A percentile compares a stretch with the other conserved stretches of the same genome.
Evolutionary conservation across 1,140 invertebrate genomes (phyloP).

Genomic region (Helicoverpa zea): DNA sequence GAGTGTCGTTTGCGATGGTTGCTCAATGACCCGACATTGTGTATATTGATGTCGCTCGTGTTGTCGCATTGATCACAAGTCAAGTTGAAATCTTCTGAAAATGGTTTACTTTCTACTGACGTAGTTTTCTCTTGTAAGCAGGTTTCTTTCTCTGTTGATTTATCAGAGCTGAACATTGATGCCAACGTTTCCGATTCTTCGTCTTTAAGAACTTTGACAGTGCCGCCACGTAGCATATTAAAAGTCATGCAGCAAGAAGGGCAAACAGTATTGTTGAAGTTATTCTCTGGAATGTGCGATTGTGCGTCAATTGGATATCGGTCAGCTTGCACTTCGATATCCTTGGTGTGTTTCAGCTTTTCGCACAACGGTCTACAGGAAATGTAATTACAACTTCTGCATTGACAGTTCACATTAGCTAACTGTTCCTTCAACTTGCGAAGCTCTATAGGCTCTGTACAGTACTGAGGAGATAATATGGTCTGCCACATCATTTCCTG

Average conservation of each 20-base stretch:
- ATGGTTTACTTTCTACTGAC: slow-evolving; percentile 50
- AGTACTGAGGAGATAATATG: slow-evolving; percentile 11
- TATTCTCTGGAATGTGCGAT: not conserved
- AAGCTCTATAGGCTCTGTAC: slow-evolving; percentile 63
- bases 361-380: not conserved
- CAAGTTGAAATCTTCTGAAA: slow-evolving; percentile 34
- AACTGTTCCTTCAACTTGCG: slow-evolving; percentile 65
- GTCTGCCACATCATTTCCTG: slow-evolving; percentile 54
- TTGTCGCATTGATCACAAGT: slow-evolving; percentile 41
- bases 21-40: not conserved
- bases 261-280: slow-evolving; percentile 52
- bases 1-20: slow-evolving; percentile 3
- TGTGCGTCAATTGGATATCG: not conserved
- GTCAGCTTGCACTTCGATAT: slow-evolving; percentile 46
- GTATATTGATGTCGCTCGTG: slow-evolving; percentile 12
- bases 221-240: slow-evolving; percentile 55
- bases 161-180: slow-evolving; percentile 59
- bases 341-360: not conserved
- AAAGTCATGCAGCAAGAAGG: slow-evolving; percentile 70
- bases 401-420: slow-evolving; percentile 65
- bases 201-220: slow-evolving; percentile 71
- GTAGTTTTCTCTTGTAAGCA: slow-evolving; percentile 59
- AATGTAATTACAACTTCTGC: slow-evolving; percentile 50
- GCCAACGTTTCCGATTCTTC: slow-evolving; percentile 65
- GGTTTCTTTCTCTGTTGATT: slow-evolving; percentile 58